Conservation (phyloP, 2,888 invertebrate species). For the Helicoverpa assulta region DNA sequence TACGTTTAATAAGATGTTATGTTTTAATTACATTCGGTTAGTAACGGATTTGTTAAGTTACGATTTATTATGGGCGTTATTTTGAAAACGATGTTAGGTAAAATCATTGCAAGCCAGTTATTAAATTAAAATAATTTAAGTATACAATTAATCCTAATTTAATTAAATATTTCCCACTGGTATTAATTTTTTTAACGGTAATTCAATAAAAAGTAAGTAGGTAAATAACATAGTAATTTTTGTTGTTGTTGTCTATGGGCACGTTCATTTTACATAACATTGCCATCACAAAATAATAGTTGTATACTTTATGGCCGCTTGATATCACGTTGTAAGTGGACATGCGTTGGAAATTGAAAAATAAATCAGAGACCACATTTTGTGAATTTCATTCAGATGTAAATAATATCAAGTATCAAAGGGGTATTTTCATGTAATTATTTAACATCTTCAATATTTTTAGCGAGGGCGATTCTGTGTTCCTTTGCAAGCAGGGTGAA, state of each 20-base stretch:
- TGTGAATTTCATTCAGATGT: slow-evolving; percentile 4
- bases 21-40: slow-evolving; percentile 63
- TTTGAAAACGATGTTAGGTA: slow-evolving; percentile 49
- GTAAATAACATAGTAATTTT: not conserved
- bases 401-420: slow-evolving; percentile 6
- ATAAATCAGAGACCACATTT: slow-evolving; percentile 57
- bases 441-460: slow-evolving; percentile 46
- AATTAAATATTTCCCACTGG: not conserved
- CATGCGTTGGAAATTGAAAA: slow-evolving; percentile 64
- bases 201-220: not conserved
- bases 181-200: not conserved
- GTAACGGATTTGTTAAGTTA: slow-evolving; percentile 43
- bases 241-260: not conserved
- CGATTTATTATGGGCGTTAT: slow-evolving; percentile 46
- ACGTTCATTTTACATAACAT: slow-evolving; percentile 52
- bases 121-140: slow-evolving; percentile 6
- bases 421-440: slow-evolving; percentile 33
- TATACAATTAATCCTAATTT: not conserved
- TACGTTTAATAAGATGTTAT: slow-evolving; percentile 67
- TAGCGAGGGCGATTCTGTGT: slow-evolving; percentile 43
- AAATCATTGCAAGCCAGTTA: slow-evolving; percentile 32
- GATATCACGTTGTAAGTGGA: slow-evolving; percentile 80
- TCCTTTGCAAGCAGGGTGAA: slow-evolving; percentile 44
- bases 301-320: slow-evolving; percentile 81
- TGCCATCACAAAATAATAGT: slow-evolving; percentile 56